Evolutionary conservation across 2,888 invertebrate genomes (phyloP).

Genomic region (Philereme vetulata): DNA sequence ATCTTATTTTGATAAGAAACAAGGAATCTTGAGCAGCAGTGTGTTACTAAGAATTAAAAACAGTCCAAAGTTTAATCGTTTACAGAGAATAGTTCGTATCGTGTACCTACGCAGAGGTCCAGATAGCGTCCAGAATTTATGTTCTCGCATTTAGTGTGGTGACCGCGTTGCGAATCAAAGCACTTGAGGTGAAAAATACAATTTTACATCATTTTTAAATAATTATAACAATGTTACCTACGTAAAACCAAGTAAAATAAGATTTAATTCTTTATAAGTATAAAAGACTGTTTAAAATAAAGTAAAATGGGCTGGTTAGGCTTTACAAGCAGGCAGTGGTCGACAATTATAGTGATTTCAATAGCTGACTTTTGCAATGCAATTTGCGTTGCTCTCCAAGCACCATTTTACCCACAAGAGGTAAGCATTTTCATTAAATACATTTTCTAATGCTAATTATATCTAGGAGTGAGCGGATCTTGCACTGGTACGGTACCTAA

Average conservation of each 20-base stretch:
- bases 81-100: slow-evolving; percentile 14
- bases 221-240: slow-evolving; percentile 9
- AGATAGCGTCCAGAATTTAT: slow-evolving; percentile 52
- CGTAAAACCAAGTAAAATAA: slow-evolving; percentile 6
- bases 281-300: slow-evolving; percentile 4
- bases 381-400: slow-evolving; percentile 92
- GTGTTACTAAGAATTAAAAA: slow-evolving; percentile 38
- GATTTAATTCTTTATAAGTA: background rate
- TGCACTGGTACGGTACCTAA: too few species aligned
- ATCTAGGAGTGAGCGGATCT: too few species aligned
- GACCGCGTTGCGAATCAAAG: slow-evolving; percentile 49
- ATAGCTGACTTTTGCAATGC: slow-evolving; percentile 93
- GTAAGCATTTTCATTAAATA: slow-evolving; percentile 69
- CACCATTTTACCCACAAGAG: slow-evolving; percentile 94
- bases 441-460: too few species aligned
- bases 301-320: slow-evolving; percentile 80
- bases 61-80: slow-evolving; percentile 46
- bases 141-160: slow-evolving; percentile 53
- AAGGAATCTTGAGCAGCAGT: slow-evolving; percentile 35
- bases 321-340: slow-evolving; percentile 90
- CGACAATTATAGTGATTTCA: slow-evolving; percentile 90
- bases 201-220: slow-evolving; percentile 22
- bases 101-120: slow-evolving; percentile 31
- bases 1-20: background rate
- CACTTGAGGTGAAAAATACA: slow-evolving; percentile 57